Evolutionary conservation across 2,797 vertebrate genomes (phyloP), one percentile per base, ranked within the genome.

Genomic region (Poecile montanus): DNA sequence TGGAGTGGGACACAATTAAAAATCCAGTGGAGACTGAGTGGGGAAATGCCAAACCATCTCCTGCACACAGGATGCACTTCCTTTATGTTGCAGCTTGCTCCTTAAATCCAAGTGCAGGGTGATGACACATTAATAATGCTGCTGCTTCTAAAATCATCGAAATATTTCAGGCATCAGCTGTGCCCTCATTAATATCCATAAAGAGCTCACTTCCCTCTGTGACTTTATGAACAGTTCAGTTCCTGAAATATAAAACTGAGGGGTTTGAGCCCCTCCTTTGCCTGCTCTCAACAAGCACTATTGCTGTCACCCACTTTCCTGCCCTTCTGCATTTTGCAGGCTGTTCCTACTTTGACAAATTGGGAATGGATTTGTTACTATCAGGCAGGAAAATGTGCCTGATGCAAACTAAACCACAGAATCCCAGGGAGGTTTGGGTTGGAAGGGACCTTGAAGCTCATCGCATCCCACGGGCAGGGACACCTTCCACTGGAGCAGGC

Each of bases 121-220:
- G 83, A 94, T 29, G 30, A 53, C 47, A 68, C 81, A 42, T 91
- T 77, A 91, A 79, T 83, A 80, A 91, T 53, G 91, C 90, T 80
- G 83, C 93, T 89, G 30, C 88, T 85, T 34, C 89, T 87, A 65
- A 82, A 81, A 85, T 53, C 7, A 84, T 44, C 66, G 60, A 86
- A 91, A 76, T 63, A 32, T 67, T 88, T 63, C 71, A 48, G 57
- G 88, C n/a, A 32, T 89, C 91, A 93, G 65, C 89, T 63, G 62
- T 36, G 67, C 83, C 53, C 93, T 93, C 88, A 65, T 92, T 89
- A 94, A 85, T 44, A 91, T 21, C 83, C 73, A 50, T 51, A 68
- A 76, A 79, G 88, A 54, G 67, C 89, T 96, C 44, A 67, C 61
- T 91, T 93, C 68, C 77, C 88, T 82, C 90, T 3, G 6, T 23